These are phyloP conservation scores for Aramus guarauna DNA, from an alignment of 2,113 vertebrate genomes.

Conservation along the genomic window DNA sequence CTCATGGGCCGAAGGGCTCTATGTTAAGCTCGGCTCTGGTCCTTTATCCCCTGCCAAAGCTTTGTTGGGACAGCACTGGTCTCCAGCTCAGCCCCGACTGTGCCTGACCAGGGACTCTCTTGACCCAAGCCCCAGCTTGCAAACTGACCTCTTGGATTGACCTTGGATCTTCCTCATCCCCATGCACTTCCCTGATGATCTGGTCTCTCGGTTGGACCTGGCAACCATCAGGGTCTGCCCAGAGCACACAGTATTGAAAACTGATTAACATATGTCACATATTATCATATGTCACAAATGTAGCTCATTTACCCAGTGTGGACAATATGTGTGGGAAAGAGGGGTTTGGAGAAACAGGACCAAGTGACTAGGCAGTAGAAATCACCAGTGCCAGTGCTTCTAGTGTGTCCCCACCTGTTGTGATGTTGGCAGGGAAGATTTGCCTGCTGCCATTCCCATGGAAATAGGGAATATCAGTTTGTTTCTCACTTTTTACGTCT, in stretches of 20 bases:
- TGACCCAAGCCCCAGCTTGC: not conserved
- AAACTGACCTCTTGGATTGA: not conserved
- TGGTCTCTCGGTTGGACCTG: not conserved
- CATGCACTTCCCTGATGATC: not conserved
- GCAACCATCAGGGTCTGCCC: fast-evolving
- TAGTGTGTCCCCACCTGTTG: not conserved
- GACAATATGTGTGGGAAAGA: not conserved
- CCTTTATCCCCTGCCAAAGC: not conserved
- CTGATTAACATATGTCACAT: not conserved
- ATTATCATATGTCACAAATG: not conserved
- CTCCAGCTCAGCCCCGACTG: not conserved
- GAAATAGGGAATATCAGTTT: not conserved
- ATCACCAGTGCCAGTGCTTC: not conserved
- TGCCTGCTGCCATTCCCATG: not conserved
- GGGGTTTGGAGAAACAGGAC: not conserved
- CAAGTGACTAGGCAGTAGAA: not conserved
- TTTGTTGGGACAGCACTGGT: fast-evolving
- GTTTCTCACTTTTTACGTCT: not conserved
- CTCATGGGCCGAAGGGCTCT: not conserved
- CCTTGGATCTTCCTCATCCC: not conserved
- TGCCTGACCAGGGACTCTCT: not conserved
- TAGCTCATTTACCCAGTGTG: not conserved
- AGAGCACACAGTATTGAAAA: not conserved
- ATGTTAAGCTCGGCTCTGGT: not conserved
- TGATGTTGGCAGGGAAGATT: not conserved